Evolutionary conservation across 2,797 vertebrate genomes (phyloP), one percentile per base, ranked within the genome.

Genomic region (Acridotheres tristis): DNA sequence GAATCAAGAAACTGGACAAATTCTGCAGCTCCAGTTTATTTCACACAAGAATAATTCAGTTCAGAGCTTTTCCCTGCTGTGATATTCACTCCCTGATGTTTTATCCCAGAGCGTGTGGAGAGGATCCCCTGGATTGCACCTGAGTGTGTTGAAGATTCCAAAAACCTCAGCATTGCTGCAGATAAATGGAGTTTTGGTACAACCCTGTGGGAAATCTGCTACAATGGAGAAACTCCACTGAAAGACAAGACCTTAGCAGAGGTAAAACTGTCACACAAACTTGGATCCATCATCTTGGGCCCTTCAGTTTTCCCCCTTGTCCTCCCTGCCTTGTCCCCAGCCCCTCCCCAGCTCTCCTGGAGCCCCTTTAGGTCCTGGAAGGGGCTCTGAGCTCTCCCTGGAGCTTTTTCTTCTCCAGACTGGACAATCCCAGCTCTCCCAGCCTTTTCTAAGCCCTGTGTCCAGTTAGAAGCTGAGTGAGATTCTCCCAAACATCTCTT

Each of bases 171-270:
- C 4, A 95, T 99, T 42, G 99, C 99, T 10, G 99, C 99, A 10
- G 99, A 99, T 61, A 99, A 99, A 71, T 99, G 99, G 99, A 99
- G 99, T 59, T 99, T 99, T 75, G 99, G 99, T 20, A 99, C 99
- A 48, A 99, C 99, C 0, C 98, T 99, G 97, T 99, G 99, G 99
- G 99, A 99, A 96, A 99, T 99, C 96, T 99, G 99, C 96, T 99
- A 99, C 13, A 98, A 99, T 13, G 99, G 99, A 93, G 99, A 99
- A 91, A 98, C 98, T 13, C 99, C 99, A 1, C 98, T 99, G 38
- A 99, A 99, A 95, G 99, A 99, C 74, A 99, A 99, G 98, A 99
- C 98, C 0, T 98, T 99, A 30, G 99, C 99, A 26, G 99, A 99
- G 99, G 99, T 99, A 96, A 89, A 34, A 58, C 58, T 7, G 3